Percentiles rank a stretch among this genome's conserved stretches.
These are phyloP conservation scores for Drosophila prosaltans DNA, from an alignment of 1,140 invertebrate genomes.

Conservation along the genomic window DNA sequence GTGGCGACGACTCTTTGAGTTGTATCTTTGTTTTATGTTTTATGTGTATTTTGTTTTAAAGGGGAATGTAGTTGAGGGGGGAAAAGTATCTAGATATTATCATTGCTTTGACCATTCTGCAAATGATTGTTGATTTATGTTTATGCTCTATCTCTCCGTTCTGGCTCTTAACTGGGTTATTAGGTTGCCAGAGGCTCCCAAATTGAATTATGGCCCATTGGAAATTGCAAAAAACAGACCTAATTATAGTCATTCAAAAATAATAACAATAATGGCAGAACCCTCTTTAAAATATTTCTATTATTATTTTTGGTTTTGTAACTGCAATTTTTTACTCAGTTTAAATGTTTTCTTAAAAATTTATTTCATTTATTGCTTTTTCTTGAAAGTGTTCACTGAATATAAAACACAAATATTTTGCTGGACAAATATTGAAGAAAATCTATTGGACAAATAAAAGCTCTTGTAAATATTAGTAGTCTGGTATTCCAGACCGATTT, in stretches of 20 bases:
- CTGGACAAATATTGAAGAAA: constrained; percentile 52
- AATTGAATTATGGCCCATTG: constrained; percentile 53
- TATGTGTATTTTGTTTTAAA: neutral
- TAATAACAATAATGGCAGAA: too few relatives aligned
- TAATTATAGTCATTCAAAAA: constrained; percentile 36
- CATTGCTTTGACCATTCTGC: constrained; percentile 44
- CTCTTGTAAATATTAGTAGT: constrained; percentile 53
- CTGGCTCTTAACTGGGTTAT: constrained; percentile 50
- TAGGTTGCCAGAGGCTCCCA: constrained; percentile 44
- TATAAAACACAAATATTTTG: constrained; percentile 15
- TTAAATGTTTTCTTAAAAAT: too few relatives aligned
- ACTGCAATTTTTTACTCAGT: neutral
- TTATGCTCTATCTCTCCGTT: constrained; percentile 45
- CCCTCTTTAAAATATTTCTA: too few relatives aligned
- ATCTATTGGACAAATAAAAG: constrained; percentile 49
- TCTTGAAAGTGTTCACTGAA: neutral
- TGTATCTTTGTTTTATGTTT: constrained; percentile 11
- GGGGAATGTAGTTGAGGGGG: constrained; percentile 1
- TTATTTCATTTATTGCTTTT: neutral
- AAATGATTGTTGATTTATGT: constrained; percentile 56
- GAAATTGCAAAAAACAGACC: constrained; percentile 30
- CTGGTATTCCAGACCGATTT: constrained; percentile 29
- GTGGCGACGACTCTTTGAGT: constrained; percentile 30
- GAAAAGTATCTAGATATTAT: constrained; percentile 53
- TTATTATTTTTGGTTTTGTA: neutral